Conservation (phyloP, 2,888 invertebrate genomes). For the Cryptus viduatorius region DNA sequence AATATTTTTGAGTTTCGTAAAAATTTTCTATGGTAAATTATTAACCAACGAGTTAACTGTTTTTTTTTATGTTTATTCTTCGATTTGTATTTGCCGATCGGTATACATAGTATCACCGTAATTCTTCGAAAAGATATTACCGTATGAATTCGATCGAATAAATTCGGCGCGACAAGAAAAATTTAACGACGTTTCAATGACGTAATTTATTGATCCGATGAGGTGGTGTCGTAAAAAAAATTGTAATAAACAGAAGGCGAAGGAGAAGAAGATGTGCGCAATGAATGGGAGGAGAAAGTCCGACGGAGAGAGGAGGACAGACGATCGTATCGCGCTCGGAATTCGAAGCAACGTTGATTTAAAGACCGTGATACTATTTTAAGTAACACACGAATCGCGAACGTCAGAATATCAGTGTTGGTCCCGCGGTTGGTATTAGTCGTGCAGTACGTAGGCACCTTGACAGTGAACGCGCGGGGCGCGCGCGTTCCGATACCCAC, state of each 20-base stretch:
- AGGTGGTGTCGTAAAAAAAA: constrained; percentile 9
- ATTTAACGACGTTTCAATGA: neutral
- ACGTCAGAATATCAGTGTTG: constrained; percentile 15
- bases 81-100: neutral
- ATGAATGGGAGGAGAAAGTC: constrained; percentile 27
- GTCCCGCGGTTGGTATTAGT: neutral
- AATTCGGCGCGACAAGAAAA: constrained; percentile 3
- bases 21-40: too few species aligned
- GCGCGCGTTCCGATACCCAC: constrained; percentile 38
- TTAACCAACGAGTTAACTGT: too few species aligned
- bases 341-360: constrained; percentile 60
- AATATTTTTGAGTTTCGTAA: too few species aligned
- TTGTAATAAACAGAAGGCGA: neutral
- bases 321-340: constrained; percentile 47
- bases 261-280: constrained; percentile 37
- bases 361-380: constrained; percentile 63
- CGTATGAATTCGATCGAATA: constrained; percentile 19
- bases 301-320: constrained; percentile 16
- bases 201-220: neutral
- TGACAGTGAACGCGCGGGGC: constrained; percentile 54
- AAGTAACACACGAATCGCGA: constrained; percentile 46
- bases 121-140: neutral
- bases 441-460: constrained; percentile 43
- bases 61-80: too few species aligned
- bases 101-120: neutral